Evolutionary conservation across 2,797 vertebrate species (phyloP).

Genomic region (Odontamblyopus lacepedii): DNA sequence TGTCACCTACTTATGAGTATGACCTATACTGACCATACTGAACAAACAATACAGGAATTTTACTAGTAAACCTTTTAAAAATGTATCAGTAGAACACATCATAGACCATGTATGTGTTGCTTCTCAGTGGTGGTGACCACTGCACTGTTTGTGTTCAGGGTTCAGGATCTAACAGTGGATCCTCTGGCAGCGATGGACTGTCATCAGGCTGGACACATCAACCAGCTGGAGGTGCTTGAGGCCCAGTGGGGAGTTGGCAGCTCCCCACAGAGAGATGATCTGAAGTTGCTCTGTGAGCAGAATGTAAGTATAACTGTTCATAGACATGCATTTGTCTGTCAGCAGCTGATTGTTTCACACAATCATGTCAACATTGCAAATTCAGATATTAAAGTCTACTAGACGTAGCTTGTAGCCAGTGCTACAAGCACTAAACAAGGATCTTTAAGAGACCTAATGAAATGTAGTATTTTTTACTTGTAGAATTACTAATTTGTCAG

Average conservation of each 20-base stretch:
- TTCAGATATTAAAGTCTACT: background rate
- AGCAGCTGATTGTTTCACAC: background rate
- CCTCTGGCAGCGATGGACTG: constrained; percentile 75
- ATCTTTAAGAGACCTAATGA: background rate
- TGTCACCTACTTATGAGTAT: constrained; percentile 94
- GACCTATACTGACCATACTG: constrained; percentile 55
- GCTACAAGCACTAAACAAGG: background rate
- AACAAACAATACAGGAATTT: background rate
- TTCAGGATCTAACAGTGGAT: constrained; percentile 88
- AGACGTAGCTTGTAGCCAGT: no score
- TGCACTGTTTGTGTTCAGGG: constrained; percentile 69
- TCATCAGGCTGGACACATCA: constrained; percentile 82
- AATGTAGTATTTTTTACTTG: background rate
- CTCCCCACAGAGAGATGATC: constrained; percentile 94
- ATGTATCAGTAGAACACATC: background rate
- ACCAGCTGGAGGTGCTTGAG: constrained; percentile 92
- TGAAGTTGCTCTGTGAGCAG: constrained; percentile 97
- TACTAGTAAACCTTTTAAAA: background rate
- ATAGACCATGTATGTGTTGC: background rate
- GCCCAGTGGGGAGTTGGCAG: constrained; percentile 95
- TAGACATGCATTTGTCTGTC: background rate
- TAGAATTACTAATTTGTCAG: background rate
- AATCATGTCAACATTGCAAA: background rate
- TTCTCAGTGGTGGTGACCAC: background rate
- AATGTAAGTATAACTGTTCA: constrained; percentile 78